Evolutionary conservation across 2,888 invertebrate species (phyloP).

Genomic region (Drosophila mayaguana): DNA sequence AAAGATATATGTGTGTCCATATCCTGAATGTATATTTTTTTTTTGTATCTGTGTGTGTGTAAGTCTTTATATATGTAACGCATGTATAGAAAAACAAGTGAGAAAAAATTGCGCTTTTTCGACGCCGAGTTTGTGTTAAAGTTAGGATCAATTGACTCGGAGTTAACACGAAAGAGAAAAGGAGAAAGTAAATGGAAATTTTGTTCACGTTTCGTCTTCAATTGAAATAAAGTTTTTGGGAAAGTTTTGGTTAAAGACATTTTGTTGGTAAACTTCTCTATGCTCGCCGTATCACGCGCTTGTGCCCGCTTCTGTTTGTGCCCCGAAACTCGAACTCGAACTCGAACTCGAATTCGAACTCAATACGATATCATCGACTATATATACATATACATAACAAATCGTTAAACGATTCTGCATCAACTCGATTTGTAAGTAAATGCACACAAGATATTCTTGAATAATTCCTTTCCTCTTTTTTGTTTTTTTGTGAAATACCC

Average conservation of each 20-base stretch:
- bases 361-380: conserved; percentile 49
- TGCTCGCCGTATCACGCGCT: conserved; percentile 75
- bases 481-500: conserved; percentile 20
- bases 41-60: conserved; percentile 27
- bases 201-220: conserved; percentile 67
- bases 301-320: conserved; percentile 77
- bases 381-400: conserved; percentile 25
- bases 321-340: conserved; percentile 42
- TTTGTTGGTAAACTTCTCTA: conserved; percentile 60
- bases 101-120: conserved; percentile 71
- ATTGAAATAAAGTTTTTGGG: conserved; percentile 70
- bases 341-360: conserved; percentile 14
- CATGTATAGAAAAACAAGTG: conserved; percentile 30
- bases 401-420: conserved; percentile 41
- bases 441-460: conserved; percentile 59
- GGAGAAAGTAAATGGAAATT: conserved; percentile 3
- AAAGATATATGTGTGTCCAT: conserved; percentile 6
- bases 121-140: conserved; percentile 60
- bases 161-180: background rate
- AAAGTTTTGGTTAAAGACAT: conserved; percentile 51
- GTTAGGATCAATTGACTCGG: background rate
- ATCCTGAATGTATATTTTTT: conserved; percentile 22
- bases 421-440: conserved; percentile 80
- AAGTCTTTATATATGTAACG: conserved; percentile 34
- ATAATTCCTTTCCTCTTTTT: background rate